Percentiles rank a stretch among this genome's conserved stretches.
Conservation (phyloP, 2,113 vertebrate genomes). For the Morone chrysops region DNA sequence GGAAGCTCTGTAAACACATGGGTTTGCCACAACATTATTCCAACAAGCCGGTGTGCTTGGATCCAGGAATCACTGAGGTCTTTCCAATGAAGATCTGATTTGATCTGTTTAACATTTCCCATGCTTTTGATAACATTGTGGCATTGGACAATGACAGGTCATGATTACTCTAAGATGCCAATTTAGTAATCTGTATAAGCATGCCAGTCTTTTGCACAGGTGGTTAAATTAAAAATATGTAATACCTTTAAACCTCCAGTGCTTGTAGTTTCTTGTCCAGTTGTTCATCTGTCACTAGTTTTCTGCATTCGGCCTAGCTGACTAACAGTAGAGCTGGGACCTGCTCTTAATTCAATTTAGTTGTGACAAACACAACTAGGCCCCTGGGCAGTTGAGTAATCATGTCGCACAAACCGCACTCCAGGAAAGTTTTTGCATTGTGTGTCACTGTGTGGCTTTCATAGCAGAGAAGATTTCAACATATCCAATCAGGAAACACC, state of each 20-base stretch:
- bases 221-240: slow-evolving; percentile 22
- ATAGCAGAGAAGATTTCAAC: slow-evolving; percentile 29
- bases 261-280: background rate
- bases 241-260: background rate
- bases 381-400: slow-evolving; percentile 50
- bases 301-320: slow-evolving; percentile 1
- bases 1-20: slow-evolving; percentile 75
- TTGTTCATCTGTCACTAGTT: slow-evolving; percentile 2
- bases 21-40: slow-evolving; percentile 68
- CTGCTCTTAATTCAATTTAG: slow-evolving; percentile 16
- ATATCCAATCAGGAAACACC: slow-evolving; percentile 53
- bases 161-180: slow-evolving; percentile 17
- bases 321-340: slow-evolving; percentile 6
- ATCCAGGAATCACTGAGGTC: slow-evolving; percentile 39
- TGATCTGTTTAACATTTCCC: slow-evolving; percentile 72
- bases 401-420: slow-evolving; percentile 16
- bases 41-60: slow-evolving; percentile 42
- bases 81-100: slow-evolving; percentile 30
- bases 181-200: slow-evolving; percentile 5
- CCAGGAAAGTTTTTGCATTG: slow-evolving; percentile 44
- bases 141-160: slow-evolving; percentile 23
- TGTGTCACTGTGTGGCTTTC: slow-evolving; percentile 40
- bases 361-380: slow-evolving; percentile 31
- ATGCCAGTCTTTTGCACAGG: background rate
- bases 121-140: slow-evolving; percentile 50